Percentiles rank a stretch among this genome's conserved stretches.
phyloP scores from a whole-genome alignment of 2,888 invertebrate genomes.

The Parnassius apollo region DNA sequence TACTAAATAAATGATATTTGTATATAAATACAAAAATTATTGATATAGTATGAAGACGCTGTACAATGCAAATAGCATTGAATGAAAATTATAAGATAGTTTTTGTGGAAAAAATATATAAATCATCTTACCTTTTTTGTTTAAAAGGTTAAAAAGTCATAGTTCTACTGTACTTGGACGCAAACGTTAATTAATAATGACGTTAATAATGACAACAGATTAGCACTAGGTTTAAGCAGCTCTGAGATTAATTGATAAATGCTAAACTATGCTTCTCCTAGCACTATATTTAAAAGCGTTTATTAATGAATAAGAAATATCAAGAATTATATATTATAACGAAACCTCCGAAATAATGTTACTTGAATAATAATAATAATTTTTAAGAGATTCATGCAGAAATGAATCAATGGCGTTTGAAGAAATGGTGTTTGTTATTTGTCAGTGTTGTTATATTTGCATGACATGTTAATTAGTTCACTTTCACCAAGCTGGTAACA shows the following conservation, averaged over 20 bases:
- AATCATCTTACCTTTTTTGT: background rate
- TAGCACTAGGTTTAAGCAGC: conserved; percentile 58
- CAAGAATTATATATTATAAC: conserved; percentile 46
- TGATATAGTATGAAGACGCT: no score
- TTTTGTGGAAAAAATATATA: no score
- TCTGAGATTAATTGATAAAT: conserved; percentile 60
- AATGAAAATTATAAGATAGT: no score
- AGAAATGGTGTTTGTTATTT: conserved; percentile 79
- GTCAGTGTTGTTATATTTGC: conserved; percentile 54
- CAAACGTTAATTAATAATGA: conserved; percentile 44
- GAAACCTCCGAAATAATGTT: conserved; percentile 35
- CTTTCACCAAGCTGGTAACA: conserved; percentile 72
- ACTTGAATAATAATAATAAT: conserved; percentile 45
- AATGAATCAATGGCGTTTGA: conserved; percentile 76
- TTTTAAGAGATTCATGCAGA: conserved; percentile 75
- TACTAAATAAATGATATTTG: no score
- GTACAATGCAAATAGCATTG: no score
- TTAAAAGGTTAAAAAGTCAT: conserved; percentile 30
- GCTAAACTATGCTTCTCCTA: conserved; percentile 73
- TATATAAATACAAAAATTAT: no score
- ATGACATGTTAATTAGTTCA: conserved; percentile 62
- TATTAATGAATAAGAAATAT: conserved; percentile 62
- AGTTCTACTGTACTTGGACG: conserved; percentile 45
- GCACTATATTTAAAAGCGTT: conserved; percentile 72
- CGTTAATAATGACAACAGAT: conserved; percentile 46